phyloP scores from a whole-genome alignment of 1,140 invertebrate genomes.

The Pseudachorutes palmiensis region DNA sequence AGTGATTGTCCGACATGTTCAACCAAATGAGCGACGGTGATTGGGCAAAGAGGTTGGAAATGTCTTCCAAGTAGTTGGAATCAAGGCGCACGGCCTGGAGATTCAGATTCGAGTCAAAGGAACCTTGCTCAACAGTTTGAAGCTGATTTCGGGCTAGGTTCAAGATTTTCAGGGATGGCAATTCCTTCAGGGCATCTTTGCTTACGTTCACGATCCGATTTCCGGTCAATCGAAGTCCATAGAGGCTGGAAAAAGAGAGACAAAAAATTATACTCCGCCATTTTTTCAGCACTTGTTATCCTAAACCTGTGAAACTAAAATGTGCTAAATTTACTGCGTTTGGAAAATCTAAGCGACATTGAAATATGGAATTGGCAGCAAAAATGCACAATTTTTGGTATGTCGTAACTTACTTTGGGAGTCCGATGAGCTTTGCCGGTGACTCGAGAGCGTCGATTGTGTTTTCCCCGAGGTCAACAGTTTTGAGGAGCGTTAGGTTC shows the following conservation, averaged over 20 bases:
- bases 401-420: conserved; percentile 49
- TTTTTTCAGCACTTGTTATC: no score
- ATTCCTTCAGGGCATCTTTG: conserved; percentile 65
- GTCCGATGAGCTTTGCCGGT: conserved; percentile 68
- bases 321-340: no score
- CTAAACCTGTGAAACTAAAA: no score
- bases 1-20: conserved; percentile 82
- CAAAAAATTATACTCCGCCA: background rate
- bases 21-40: conserved; percentile 74
- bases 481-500: conserved; percentile 64
- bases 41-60: conserved; percentile 73
- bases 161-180: conserved; percentile 73
- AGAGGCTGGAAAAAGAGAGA: conserved; percentile 42
- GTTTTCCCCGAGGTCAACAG: conserved; percentile 73
- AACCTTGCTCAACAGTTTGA: conserved; percentile 65
- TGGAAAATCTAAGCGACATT: no score
- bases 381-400: background rate
- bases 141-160: conserved; percentile 82
- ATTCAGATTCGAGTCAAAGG: conserved; percentile 67
- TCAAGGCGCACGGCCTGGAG: conserved; percentile 70
- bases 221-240: conserved; percentile 75
- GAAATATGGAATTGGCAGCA: no score
- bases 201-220: conserved; percentile 80
- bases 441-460: conserved; percentile 59
- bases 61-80: conserved; percentile 67